A percentile compares a stretch with the other conserved stretches of the same genome.
Evolutionary conservation across 2,113 vertebrate genomes (phyloP).

Genomic region (Boleophthalmus pectinirostris): DNA sequence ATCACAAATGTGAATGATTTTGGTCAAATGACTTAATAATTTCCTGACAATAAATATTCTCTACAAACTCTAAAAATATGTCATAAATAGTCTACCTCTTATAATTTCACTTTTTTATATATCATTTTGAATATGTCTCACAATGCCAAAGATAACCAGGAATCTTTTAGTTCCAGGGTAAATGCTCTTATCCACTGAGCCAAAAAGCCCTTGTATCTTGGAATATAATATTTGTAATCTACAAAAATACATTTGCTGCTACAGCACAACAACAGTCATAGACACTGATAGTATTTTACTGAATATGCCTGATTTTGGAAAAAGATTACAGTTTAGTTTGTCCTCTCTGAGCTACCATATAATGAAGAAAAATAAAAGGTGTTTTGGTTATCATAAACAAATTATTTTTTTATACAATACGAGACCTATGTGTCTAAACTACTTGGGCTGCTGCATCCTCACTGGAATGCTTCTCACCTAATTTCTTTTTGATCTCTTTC

Average conservation of each 20-base stretch:
- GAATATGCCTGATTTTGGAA: neutral
- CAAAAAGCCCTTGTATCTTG: conserved; percentile 6
- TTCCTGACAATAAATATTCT: conserved; percentile 6
- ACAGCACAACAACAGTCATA: conserved; percentile 2
- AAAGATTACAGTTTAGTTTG: conserved; percentile 1
- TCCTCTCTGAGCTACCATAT: conserved; percentile 9
- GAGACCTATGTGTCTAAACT: conserved; percentile 16
- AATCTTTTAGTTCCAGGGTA: neutral
- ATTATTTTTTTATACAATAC: no score
- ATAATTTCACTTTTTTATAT: neutral
- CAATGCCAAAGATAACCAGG: conserved; percentile 1
- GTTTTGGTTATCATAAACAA: neutral
- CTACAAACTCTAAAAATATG: neutral
- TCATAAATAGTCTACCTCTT: neutral
- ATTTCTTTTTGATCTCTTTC: conserved; percentile 42
- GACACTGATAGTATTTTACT: conserved; percentile 3
- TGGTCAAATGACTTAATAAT: conserved; percentile 30
- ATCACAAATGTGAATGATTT: conserved; percentile 58
- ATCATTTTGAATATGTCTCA: neutral
- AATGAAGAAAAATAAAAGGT: neutral
- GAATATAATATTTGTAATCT: conserved; percentile 2
- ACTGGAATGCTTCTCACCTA: conserved; percentile 31
- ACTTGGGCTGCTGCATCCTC: conserved; percentile 25
- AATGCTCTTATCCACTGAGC: conserved; percentile 2
- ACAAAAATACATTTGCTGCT: conserved; percentile 9